Evolutionary conservation across 2,888 invertebrate species (phyloP), one percentile per base, ranked within the genome.

Genomic region (Mythimna impura): DNA sequence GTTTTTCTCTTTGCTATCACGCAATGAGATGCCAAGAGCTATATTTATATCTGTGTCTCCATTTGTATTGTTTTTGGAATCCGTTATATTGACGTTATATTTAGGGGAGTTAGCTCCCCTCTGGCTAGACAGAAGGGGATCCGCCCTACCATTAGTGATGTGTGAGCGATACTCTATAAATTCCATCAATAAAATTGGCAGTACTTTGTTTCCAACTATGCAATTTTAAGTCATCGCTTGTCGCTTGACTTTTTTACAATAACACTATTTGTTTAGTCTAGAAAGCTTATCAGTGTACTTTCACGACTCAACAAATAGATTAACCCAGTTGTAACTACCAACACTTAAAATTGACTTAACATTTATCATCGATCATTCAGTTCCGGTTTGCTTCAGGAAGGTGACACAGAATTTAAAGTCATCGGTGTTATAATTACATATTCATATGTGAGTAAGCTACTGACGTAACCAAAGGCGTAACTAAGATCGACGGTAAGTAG

Each of bases 391-490:
- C 36, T 72, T 43, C n/a, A 70, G 71, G 30, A 82, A 61, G 71
- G 55, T 76, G 62, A 70, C 66, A 64, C 58, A 83, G n/a, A 34
- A 22, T 43, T 57, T 40, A n/a, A 36, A 81, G 25, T 67, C 55
- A 66, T 57, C 66, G 54, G 62, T 76, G 30, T 63, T 69, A 57
- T 71, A 76, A 81, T 61, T 66, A 22, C 25, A 66, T 71, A 63
- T 66, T 54, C 36, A 81, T 73, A 76, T 67, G 50, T 86, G 61
- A 77, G 66, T 67, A 78, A 79, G 70, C 65, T 36, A 52, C 67
- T 86, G 82, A 86, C 85, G 86, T 78, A 85, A 86, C 25, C 50
- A 50, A 55, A 76, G 3, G 52, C 66, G 47, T 72, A 61, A 78
- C 58, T 66, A 60, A 78, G 61, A 64, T 40, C 52, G 47, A 30